Evolutionary conservation across 2,113 vertebrate genomes (phyloP).

Genomic region (Serilophus lunatus): DNA sequence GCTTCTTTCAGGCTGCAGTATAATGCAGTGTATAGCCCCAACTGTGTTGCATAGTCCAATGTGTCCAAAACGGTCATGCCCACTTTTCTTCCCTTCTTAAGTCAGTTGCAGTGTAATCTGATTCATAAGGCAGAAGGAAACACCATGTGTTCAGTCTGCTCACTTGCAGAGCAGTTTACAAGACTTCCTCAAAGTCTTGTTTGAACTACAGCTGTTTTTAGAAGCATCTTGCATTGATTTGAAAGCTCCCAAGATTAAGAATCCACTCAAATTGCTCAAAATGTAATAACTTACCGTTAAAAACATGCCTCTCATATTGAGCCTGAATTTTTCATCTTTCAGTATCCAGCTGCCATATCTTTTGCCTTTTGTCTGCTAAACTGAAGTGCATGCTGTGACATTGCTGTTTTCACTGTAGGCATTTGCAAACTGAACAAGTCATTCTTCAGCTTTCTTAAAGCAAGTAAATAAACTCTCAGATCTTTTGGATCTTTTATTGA

Average conservation of each 20-base stretch:
- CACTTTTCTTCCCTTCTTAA: background rate
- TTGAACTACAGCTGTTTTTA: background rate
- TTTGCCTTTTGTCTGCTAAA: constrained; percentile 10
- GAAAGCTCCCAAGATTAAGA: background rate
- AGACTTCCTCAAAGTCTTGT: background rate
- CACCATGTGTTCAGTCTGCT: background rate
- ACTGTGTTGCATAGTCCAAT: background rate
- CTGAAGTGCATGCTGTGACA: background rate
- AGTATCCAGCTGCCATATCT: constrained; percentile 15
- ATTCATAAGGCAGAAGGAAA: background rate
- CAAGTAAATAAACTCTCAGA: background rate
- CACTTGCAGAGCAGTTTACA: background rate
- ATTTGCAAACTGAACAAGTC: background rate
- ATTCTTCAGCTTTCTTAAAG: background rate
- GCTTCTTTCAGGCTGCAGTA: background rate
- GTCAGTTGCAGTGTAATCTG: background rate
- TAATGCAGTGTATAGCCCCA: background rate
- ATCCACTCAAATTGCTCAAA: background rate
- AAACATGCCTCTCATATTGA: background rate
- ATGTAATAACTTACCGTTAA: background rate
- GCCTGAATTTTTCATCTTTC: background rate
- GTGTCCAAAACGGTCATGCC: background rate
- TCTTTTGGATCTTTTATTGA: background rate
- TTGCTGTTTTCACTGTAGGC: background rate
- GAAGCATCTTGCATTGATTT: background rate